phyloP scores from a whole-genome alignment of 23 tunicate species.

The Clavelina lepadiformis region DNA sequence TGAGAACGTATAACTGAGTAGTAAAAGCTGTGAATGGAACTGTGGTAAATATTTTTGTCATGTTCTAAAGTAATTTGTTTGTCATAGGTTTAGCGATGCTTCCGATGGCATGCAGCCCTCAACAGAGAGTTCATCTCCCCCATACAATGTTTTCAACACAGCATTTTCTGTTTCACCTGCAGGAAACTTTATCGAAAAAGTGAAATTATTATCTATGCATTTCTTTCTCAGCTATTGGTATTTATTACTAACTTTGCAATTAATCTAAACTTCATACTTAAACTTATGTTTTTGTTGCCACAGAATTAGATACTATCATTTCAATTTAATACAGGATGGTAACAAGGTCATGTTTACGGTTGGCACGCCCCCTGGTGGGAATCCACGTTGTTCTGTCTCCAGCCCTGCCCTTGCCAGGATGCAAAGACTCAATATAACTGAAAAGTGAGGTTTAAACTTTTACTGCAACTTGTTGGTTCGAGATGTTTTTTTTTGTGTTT shows the following conservation, averaged over 20 bases:
- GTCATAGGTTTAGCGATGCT: slow-evolving; percentile 35
- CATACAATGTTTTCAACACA: slow-evolving; percentile 41
- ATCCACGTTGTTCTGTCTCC: slow-evolving; percentile 6
- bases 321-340: slow-evolving; percentile 25
- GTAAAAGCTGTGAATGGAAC: too few species aligned
- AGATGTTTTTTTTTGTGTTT: too few species aligned
- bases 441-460: too few species aligned
- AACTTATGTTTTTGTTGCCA: not conserved
- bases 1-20: slow-evolving; percentile 69
- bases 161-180: slow-evolving; percentile 44
- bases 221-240: too few species aligned
- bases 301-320: not conserved
- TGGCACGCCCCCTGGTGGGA: slow-evolving; percentile 67
- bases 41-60: too few species aligned
- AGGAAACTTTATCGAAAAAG: too few species aligned
- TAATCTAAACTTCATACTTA: too few species aligned
- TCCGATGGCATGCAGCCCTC: slow-evolving; percentile 25
- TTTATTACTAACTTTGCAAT: too few species aligned
- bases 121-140: slow-evolving; percentile 12
- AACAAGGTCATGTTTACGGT: slow-evolving; percentile 50
- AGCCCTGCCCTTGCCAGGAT: slow-evolving; percentile 21
- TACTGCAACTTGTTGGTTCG: too few species aligned
- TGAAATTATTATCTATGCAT: too few species aligned
- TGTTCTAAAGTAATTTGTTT: not conserved
- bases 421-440: too few species aligned